Evolutionary conservation across 1,140 invertebrate genomes (phyloP).

Genomic region (Scaptomyza pallida): DNA sequence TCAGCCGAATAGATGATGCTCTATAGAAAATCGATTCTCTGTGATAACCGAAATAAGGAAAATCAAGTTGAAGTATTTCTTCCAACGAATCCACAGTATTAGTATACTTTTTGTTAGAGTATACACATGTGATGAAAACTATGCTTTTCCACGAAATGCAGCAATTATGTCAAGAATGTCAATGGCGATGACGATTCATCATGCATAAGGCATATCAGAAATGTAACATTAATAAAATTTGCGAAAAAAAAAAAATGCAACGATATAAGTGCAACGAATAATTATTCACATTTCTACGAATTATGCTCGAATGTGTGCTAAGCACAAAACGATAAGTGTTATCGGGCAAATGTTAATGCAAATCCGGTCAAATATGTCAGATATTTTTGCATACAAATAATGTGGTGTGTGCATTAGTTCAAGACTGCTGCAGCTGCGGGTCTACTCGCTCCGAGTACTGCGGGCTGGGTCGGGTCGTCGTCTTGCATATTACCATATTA

Average conservation of each 20-base stretch:
- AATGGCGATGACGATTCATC: constrained; percentile 9
- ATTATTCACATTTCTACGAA: no score
- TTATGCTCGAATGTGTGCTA: no score
- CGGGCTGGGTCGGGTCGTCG: no score
- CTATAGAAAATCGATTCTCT: not conserved
- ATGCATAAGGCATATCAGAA: not conserved
- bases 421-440: constrained; percentile 35
- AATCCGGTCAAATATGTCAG: constrained; percentile 30
- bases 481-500: no score
- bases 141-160: constrained; percentile 3
- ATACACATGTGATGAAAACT: not conserved
- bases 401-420: constrained; percentile 19
- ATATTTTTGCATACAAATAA: constrained; percentile 57
- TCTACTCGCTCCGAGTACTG: constrained; percentile 16
- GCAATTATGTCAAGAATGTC: not conserved
- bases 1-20: constrained; percentile 13
- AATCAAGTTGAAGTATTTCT: no score
- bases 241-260: no score
- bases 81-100: no score
- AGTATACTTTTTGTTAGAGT: not conserved
- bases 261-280: no score
- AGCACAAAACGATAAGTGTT: constrained; percentile 23
- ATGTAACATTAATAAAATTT: no score
- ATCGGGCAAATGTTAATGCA: constrained; percentile 18
- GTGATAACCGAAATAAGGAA: no score